Evolutionary conservation across 2,797 vertebrate genomes (phyloP), one percentile per base, ranked within the genome.

Genomic region (Microhierax caerulescens): DNA sequence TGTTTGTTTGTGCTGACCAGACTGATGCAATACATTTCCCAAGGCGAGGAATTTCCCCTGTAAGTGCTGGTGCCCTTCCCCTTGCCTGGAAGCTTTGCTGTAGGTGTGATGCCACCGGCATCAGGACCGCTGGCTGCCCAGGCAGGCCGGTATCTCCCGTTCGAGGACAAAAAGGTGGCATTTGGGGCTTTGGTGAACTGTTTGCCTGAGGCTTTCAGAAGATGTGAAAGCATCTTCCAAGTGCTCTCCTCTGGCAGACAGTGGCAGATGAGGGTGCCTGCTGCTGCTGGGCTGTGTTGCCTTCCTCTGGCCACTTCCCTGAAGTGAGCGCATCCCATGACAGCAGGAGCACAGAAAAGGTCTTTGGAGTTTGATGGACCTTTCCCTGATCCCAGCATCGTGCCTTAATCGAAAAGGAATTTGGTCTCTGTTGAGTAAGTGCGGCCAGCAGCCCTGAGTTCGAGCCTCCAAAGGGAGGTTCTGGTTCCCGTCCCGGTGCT

Each of bases 1-100:
- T 22, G 61, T 60, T 59, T 2, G 0, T 50, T 39, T 25, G 53
- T 23, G 43, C 90, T 65, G 81, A 7, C 75, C 72, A 12, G 53
- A 5, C 9, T 2, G 14, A 3, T 16, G 48, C 6, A 18, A 1
- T 20, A 0, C 7, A 1, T 7, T 45, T 36, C 17, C 47, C 23
- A n/a, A 10, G 34, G 57, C 10, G 36, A 37, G 39, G 67, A 11
- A 5, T 15, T 48, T 34, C 8, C 47, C 45, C 34, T 20, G 10
- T 8, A 9, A 50, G 51, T 3, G 41, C 73, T 30, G 34, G 1
- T 27, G 51, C 37, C 54, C 53, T 27, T 27, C 12, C 15, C 51
- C 13, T 2, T 9, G 59, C 2, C 65, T 7, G 0, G 1, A 53
- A 37, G 47, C 27, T 28, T 28, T 19, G 48, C 53, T 25, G 28